Base-by-base conservation (phyloP, 1,140 invertebrate species). In the Dufourea novaeangliae region DNA sequence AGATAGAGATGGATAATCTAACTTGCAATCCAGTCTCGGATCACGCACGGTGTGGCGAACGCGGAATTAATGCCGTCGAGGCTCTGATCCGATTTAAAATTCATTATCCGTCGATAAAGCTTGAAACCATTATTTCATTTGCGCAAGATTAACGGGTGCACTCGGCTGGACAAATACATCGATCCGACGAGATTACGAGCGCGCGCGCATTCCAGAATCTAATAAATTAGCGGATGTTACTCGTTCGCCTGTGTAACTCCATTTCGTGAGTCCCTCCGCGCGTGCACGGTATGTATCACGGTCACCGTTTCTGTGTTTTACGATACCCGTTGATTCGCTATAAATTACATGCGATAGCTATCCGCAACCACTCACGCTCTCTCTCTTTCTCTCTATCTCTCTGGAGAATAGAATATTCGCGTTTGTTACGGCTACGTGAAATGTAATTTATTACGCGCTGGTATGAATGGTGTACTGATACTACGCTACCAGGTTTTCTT, bases 61-160 rank as follows among this genome's bases (percentile, higher is more conserved):
- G 78, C 80, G 72, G 71, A 82, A 80, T 86, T 83, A 83, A 86
- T 83, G 78, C 80, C 56, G 71, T 75, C 73, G 59, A 72, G 61
- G n/a, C n/a, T n/a, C 72, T 81, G 79, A 86, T 86, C 82, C 77
- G 75, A 88, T 88, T 88, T 83, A 85, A 86, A 87, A 85, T 85
- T 80, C 80, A 88, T 86, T 88, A 87, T 82, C 76, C 76, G 64
- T 72, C 86, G 83, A 83, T 87, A 87, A 82, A 86, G 85, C 73
- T 79, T 79, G 64, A 79, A 84, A 84, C 76, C 78, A 86, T 87
- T 87, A 87, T 82, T 86, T 87, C 82, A 80, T 80, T 86, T 84
- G 80, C 81, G 69, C 76, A 77, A 84, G 84, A 79, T 87, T 86
- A 86, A 87, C 84, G 78, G 59, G 68, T 59, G 79, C 85, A 75